Base-by-base conservation (phyloP, 2,797 vertebrate species). In the Neoniphon sammara region DNA sequence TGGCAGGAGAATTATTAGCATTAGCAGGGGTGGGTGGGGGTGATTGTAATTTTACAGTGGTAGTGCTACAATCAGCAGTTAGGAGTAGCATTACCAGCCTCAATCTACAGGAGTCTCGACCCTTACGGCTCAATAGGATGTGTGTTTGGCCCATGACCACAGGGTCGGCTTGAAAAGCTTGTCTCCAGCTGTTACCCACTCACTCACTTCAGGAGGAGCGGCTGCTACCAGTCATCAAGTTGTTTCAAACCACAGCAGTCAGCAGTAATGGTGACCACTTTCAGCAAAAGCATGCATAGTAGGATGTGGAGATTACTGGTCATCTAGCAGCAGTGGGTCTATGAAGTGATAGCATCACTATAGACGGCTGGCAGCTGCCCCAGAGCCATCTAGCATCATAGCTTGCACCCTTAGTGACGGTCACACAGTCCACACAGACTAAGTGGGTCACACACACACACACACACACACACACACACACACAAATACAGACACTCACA, bases 361-460 rank as follows among this genome's bases (percentile, higher is more conserved):
- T 46, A 68, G 50, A 75, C 34, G 2, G 60, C 42, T 46, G 66
- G 15, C 64, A 54, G 67, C 70, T 70, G 66, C 66, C 17, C 44
- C 77, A 57, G 47, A 66, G 53, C 67, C 46, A 67, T 80, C 68
- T 60, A 82, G 79, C 44, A 54, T 85, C 62, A 74, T 73, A 78
- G 75, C 61, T 65, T 79, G 63, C 90, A 83, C 68, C 76, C 71
- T 84, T 34, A 67, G 66, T 83, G 83, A 88, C 81, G 68, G 67
- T 79, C 50, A 85, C 79, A 82, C n/a, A n/a, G 55, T 78, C 73
- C 65, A 64, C 62, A 69, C 58, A 52, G 69, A 36, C 52, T 86
- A 89, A 88, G 74, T 80, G 66, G 78, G 62, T 69, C 59, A 58
- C 64, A 64, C 62, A 70, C 65, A 65, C 73, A 61, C 42, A 77